Conservation (phyloP, 2,888 invertebrate species). For the Ceraclea dissimilis region DNA sequence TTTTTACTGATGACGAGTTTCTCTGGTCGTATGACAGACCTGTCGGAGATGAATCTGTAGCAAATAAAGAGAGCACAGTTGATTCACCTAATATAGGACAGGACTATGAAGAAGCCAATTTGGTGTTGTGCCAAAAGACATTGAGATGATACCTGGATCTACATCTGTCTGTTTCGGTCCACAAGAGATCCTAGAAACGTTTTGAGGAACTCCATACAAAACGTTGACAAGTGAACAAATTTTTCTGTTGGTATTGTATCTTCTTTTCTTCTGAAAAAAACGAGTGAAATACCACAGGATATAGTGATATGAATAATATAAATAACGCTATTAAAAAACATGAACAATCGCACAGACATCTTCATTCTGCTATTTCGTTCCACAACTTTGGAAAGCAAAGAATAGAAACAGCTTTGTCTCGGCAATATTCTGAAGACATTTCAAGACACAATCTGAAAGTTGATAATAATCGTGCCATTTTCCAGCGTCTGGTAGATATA, state of each 20-base stretch:
- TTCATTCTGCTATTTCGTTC: neutral
- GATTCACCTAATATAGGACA: slow-evolving; percentile 3
- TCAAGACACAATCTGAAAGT: neutral
- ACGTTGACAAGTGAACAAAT: neutral
- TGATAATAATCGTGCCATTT: slow-evolving; percentile 1
- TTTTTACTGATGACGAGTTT: slow-evolving; percentile 30
- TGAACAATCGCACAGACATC: neutral
- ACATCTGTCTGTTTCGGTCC: slow-evolving; percentile 1
- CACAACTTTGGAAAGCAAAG: slow-evolving; percentile 1
- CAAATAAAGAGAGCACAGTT: slow-evolving; percentile 3
- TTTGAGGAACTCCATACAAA: neutral
- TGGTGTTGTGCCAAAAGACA: slow-evolving; percentile 3
- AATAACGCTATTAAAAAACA: neutral
- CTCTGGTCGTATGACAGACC: slow-evolving; percentile 25
- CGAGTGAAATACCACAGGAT: slow-evolving; percentile 2
- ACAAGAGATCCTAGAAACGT: neutral
- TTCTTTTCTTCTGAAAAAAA: slow-evolving; percentile 2
- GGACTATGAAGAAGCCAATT: slow-evolving; percentile 1
- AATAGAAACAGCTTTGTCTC: too few relatives aligned
- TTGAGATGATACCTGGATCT: slow-evolving; percentile 1
- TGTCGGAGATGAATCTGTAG: slow-evolving; percentile 4
- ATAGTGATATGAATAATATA: too few relatives aligned
- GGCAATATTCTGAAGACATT: too few relatives aligned
- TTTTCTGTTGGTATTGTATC: too few relatives aligned
- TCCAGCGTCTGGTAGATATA: slow-evolving; percentile 3